Conservation (phyloP, 1,140 invertebrate genomes). For the Eufriesea mexicana region DNA sequence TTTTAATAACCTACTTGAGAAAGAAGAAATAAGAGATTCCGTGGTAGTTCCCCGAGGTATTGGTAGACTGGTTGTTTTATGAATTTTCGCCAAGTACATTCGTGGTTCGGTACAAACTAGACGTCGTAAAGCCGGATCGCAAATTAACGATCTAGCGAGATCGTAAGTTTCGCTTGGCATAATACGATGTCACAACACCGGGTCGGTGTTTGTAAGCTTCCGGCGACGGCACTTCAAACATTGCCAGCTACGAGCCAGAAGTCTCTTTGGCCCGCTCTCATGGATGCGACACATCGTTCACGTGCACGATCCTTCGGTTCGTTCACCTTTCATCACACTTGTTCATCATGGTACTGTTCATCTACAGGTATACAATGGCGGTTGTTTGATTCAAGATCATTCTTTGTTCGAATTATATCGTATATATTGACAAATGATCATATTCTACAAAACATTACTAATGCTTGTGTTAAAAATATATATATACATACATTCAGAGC, state of each 20-base stretch:
- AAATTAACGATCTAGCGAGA: constrained; percentile 80
- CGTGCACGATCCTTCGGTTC: constrained; percentile 35
- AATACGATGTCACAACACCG: constrained; percentile 82
- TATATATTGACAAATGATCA: no score
- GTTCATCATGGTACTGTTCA: background rate
- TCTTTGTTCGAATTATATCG: background rate
- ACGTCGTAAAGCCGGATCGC: constrained; percentile 69
- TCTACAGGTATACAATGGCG: background rate
- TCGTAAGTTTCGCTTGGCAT: constrained; percentile 81
- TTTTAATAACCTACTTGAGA: background rate
- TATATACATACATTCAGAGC: background rate
- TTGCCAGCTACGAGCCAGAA: constrained; percentile 78
- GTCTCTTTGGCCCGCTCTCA: constrained; percentile 52
- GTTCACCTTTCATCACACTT: constrained; percentile 48
- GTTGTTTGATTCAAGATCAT: background rate
- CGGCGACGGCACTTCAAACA: constrained; percentile 82
- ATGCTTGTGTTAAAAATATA: no score
- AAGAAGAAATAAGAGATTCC: background rate
- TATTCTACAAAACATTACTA: no score
- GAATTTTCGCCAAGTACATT: constrained; percentile 26
- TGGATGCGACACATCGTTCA: constrained; percentile 21
- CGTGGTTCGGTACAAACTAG: constrained; percentile 34
- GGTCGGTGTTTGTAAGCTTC: constrained; percentile 82
- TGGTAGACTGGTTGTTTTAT: background rate
- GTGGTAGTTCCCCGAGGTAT: background rate